Conservation (phyloP, 2,888 invertebrate genomes). For the Sphaerophoria taeniata region DNA sequence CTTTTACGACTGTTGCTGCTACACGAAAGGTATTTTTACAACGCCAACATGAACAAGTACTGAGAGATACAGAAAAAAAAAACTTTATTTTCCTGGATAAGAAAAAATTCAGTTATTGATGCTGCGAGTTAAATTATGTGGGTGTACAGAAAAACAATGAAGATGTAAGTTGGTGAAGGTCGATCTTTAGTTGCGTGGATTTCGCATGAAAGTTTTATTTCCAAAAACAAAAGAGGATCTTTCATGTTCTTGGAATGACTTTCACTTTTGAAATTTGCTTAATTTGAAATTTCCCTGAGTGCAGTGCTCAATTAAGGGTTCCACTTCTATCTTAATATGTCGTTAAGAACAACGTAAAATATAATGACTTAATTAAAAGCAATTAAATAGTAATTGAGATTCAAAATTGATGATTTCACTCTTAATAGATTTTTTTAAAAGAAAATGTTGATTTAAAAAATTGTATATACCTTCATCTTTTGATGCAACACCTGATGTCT, state of each 20-base stretch:
- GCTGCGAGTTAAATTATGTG: neutral
- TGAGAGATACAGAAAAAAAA: neutral
- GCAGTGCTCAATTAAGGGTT: no score
- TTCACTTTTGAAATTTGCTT: no score
- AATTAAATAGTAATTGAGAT: no score
- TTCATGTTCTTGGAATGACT: neutral
- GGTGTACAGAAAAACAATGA: neutral
- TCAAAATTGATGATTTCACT: no score
- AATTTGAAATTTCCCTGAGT: no score
- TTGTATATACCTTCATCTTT: conserved; percentile 44
- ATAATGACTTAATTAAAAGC: no score
- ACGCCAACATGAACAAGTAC: conserved; percentile 33
- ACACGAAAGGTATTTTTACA: conserved; percentile 26
- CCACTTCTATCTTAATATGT: no score
- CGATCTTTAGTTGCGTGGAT: neutral
- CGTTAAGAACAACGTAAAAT: no score
- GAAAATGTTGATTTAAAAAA: neutral
- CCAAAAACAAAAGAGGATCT: neutral
- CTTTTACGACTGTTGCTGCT: neutral
- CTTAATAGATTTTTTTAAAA: neutral
- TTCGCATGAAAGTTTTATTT: neutral
- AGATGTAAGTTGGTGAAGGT: conserved; percentile 12
- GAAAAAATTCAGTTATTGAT: neutral
- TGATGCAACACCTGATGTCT: neutral
- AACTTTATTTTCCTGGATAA: conserved; percentile 33